Base-by-base conservation (phyloP, 2,113 vertebrate genomes). In the Chaenocephalus aceratus region DNA sequence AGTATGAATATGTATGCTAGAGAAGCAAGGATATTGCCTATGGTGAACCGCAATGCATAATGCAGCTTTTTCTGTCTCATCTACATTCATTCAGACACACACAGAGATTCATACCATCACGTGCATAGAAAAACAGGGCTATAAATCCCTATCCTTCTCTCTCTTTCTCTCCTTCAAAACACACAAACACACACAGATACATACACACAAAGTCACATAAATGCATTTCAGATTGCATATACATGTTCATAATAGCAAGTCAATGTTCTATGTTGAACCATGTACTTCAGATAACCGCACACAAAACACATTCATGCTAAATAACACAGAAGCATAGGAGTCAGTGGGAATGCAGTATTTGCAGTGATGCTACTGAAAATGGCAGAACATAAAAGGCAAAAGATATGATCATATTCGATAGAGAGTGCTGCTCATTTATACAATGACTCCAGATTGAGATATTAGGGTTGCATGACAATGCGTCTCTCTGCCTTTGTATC, bases 11-110 rank as follows among this genome's bases (percentile, higher is more conserved):
- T 93, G 90, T 93, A 95, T 93, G 91, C 67, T 58, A 65, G 65
- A 88, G 87, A 87, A 84, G 86, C 90, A 89, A 88, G 90, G 89
- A 93, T 92, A 94, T 93, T 94, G 93, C 92, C 94, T 90, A 93
- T 94, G 93, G 92, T 92, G 90, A 94, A 90, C 90, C 52, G 48
- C 84, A 91, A 92, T 95, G 95, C 93, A 96, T 95, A 94, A 95
- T 96, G 92, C 94, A 94, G 92, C 85, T 87, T 90, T 93, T 93
- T 93, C 86, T 90, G 90, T 90, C 91, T 94, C 91, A 93, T 94
- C 93, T 94, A 90, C 90, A 93, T 92, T 92, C 91, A 91, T 92
- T 91, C 88, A 90, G 59, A 89, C 68, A 89, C 88, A 87, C 91
- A 80, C 68, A 81, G 18, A 91, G 65, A 87, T 86, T 88, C 83